Base-by-base conservation (phyloP, 2,113 vertebrate species). In the Dipodomys ordii region DNA sequence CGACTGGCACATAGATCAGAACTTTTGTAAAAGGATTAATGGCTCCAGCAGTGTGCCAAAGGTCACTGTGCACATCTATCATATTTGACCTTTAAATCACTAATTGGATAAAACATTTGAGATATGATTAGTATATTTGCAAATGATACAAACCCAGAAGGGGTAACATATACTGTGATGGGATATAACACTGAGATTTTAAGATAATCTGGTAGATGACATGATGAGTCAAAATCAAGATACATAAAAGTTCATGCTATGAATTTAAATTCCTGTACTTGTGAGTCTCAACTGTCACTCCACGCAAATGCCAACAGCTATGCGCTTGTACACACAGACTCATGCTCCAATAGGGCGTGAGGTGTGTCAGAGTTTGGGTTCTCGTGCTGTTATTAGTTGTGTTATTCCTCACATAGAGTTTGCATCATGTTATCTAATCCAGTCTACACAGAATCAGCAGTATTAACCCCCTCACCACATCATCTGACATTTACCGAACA, bases 71-170 rank as follows among this genome's bases (percentile, higher is more conserved):
- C 0, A n/a, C 78, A 86, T n/a, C 39, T 53, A 72, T 95, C 32
- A 46, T 53, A 77, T 86, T 82, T 91, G 91, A 83, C 6, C 67
- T 79, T 79, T 95, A 76, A 65, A 79, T 91, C 76, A 72, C 4
- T 19, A 23, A 4, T 85, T 86, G 62, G 60, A 76, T 83, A 49
- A 82, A 92, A 39, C 19, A 77, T 80, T 77, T 94, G 83, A 86
- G 95, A 86, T 71, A 67, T 23, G 39, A 2, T 65, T 76, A 53
- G 0, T 7, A 39, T 25, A 71, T 92, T 44, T 92, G 6, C 87
- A 91, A 85, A 93, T 80, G 27, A 44, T 15, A 72, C 13, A 88
- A 11, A 7, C 80, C 27, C 93, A n/a, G 22, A 90, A 18, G 4
- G 3, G 28, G 6, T 7, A 35, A 18, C 2, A 32, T 64, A 77